Evolutionary conservation across 2,113 vertebrate species (phyloP).

Genomic region (Panthera uncia): DNA sequence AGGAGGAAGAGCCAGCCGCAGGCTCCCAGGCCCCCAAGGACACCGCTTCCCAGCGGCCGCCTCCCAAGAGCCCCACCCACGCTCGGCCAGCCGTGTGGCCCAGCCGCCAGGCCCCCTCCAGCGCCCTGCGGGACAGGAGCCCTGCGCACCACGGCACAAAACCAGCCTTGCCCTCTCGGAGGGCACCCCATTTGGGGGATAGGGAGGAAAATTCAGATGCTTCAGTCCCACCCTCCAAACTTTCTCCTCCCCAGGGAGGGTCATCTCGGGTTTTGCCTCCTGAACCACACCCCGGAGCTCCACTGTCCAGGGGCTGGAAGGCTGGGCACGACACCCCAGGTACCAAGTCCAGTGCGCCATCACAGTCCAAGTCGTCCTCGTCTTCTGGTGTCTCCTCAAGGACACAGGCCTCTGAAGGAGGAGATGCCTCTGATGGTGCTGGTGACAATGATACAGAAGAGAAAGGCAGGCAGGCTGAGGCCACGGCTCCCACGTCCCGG

Average conservation of each 20-base stretch:
- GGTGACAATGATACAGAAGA: neutral
- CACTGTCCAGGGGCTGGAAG: conserved; percentile 41
- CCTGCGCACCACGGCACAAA: accelerated
- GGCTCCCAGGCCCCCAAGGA: conserved; percentile 78
- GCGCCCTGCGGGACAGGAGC: neutral
- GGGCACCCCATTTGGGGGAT: neutral
- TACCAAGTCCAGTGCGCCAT: neutral
- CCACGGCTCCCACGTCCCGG: neutral
- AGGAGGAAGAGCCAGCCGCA: neutral
- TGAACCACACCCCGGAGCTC: conserved; percentile 26
- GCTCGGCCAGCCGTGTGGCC: neutral
- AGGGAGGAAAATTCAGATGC: conserved; percentile 56
- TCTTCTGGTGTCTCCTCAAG: conserved; percentile 39
- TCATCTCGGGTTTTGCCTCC: conserved; percentile 45
- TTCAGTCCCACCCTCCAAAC: neutral
- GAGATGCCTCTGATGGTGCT: neutral
- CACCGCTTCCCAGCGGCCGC: conserved; percentile 47
- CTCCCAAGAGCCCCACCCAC: conserved; percentile 64
- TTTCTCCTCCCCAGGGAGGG: conserved; percentile 3
- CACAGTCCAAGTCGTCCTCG: conserved; percentile 7
- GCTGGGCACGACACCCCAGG: neutral
- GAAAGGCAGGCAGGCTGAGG: neutral
- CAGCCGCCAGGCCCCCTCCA: neutral
- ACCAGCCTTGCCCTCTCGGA: neutral
- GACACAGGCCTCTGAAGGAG: conserved; percentile 36